Percentiles rank a stretch among this genome's conserved stretches.
phyloP scores from a whole-genome alignment of 1,140 invertebrate genomes.

The Drosophila oshimai region DNA sequence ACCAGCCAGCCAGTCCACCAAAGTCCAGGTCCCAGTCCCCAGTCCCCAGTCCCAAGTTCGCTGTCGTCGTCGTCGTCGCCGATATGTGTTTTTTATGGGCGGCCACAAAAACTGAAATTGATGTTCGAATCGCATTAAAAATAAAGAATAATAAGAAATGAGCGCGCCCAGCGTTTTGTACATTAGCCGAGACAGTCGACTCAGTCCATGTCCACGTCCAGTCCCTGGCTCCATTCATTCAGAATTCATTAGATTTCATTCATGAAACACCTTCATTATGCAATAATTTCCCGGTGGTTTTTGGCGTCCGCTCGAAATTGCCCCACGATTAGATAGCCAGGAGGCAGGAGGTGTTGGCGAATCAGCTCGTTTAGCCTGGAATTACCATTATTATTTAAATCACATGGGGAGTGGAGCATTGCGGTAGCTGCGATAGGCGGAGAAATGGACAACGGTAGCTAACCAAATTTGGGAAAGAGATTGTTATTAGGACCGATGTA shows the following conservation, averaged over 20 bases:
- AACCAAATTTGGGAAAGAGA: neutral
- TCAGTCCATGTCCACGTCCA: conserved; percentile 2
- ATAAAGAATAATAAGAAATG: conserved; percentile 80
- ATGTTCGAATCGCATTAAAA: conserved; percentile 79
- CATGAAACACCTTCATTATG: conserved; percentile 81
- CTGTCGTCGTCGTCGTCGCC: conserved; percentile 37
- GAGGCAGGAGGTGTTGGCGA: conserved; percentile 68
- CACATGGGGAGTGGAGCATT: conserved; percentile 40
- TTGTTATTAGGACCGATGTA: neutral
- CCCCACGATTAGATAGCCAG: conserved; percentile 73
- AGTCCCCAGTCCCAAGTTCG: conserved; percentile 23
- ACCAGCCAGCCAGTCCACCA: conserved; percentile 4
- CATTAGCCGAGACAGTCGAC: conserved; percentile 50
- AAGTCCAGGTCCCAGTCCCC: conserved; percentile 9
- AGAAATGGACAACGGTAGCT: conserved; percentile 36
- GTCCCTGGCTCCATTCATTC: conserved; percentile 62
- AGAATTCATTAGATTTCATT: conserved; percentile 82
- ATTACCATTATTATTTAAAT: conserved; percentile 81
- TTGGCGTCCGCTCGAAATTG: conserved; percentile 58
- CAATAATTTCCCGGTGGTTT: conserved; percentile 44
- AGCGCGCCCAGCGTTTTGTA: conserved; percentile 77
- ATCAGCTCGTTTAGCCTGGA: conserved; percentile 66
- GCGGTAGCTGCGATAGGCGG: conserved; percentile 24
- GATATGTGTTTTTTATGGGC: conserved; percentile 81
- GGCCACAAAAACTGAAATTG: conserved; percentile 81